These are phyloP conservation scores for Tuta absoluta DNA, from an alignment of 2,888 invertebrate genomes.

Conservation along the genomic window DNA sequence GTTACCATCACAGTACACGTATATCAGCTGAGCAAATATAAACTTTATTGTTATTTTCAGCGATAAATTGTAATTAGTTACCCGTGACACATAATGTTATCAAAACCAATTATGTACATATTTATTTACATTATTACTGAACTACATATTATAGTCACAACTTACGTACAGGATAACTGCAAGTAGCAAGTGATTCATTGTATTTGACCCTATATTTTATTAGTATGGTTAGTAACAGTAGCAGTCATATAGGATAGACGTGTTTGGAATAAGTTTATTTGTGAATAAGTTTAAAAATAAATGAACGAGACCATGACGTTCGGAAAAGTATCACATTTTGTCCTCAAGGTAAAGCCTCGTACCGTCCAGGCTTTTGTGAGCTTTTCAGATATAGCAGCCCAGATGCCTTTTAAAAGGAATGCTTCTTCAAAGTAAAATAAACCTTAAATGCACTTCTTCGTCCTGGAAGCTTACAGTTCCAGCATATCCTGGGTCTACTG, in stretches of 20 bases:
- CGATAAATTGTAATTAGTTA: background rate
- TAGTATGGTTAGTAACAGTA: background rate
- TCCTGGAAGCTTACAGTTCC: no score
- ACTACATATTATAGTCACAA: background rate
- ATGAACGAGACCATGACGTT: constrained; percentile 49
- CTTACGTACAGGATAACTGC: constrained; percentile 9
- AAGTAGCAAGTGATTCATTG: constrained; percentile 3
- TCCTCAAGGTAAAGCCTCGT: constrained; percentile 59
- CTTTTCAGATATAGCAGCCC: no score
- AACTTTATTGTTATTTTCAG: background rate
- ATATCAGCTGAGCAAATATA: background rate
- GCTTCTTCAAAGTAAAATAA: no score
- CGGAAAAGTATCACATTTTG: constrained; percentile 56
- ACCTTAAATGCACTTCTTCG: no score
- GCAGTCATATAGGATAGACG: background rate
- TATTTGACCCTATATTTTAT: background rate
- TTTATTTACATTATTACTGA: background rate
- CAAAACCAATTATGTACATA: background rate
- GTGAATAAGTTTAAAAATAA: background rate
- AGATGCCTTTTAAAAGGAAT: no score
- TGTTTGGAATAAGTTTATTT: background rate
- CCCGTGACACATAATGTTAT: background rate
- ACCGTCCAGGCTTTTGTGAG: no score
- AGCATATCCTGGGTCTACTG: no score
- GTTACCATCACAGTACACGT: background rate